Evolutionary conservation across 2,888 invertebrate genomes (phyloP).

Genomic region (Plagodis pulveraria): DNA sequence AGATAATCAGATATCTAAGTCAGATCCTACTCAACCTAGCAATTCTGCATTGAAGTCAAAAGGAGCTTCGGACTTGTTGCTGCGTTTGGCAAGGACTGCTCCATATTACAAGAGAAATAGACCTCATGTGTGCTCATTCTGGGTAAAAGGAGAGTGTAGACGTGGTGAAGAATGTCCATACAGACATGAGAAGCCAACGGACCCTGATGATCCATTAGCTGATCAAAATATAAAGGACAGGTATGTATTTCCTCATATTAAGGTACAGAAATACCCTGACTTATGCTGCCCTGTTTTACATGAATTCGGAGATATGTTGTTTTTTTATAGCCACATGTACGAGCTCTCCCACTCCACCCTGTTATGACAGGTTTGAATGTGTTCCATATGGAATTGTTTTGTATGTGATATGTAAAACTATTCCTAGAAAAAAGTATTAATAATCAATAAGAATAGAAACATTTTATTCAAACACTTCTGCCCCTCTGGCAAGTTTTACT

Average conservation of each 20-base stretch:
- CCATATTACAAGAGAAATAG: constrained; percentile 98
- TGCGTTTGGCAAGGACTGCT: constrained; percentile 95
- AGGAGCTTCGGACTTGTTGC: constrained; percentile 91
- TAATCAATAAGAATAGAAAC: too few relatives aligned
- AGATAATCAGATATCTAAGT: constrained; percentile 88
- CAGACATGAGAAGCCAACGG: constrained; percentile 97
- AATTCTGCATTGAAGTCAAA: constrained; percentile 89
- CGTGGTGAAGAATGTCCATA: constrained; percentile 98
- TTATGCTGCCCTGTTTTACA: too few relatives aligned
- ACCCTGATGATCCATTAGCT: constrained; percentile 97
- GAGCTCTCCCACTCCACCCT: too few relatives aligned
- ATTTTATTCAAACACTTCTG: too few relatives aligned
- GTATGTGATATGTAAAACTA: too few relatives aligned
- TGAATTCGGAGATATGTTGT: too few relatives aligned
- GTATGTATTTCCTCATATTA: constrained; percentile 51
- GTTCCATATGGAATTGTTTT: too few relatives aligned
- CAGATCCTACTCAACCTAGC: constrained; percentile 81
- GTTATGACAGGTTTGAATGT: too few relatives aligned
- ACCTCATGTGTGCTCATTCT: constrained; percentile 98
- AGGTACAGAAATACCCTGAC: too few relatives aligned
- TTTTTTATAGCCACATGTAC: too few relatives aligned
- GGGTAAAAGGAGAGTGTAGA: constrained; percentile 99
- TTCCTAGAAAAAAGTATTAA: too few relatives aligned
- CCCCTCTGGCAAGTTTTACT: too few relatives aligned
- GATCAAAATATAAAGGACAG: constrained; percentile 98